phyloP scores from a whole-genome alignment of 2,113 vertebrate genomes.

The Periophthalmodon schlosseri region DNA sequence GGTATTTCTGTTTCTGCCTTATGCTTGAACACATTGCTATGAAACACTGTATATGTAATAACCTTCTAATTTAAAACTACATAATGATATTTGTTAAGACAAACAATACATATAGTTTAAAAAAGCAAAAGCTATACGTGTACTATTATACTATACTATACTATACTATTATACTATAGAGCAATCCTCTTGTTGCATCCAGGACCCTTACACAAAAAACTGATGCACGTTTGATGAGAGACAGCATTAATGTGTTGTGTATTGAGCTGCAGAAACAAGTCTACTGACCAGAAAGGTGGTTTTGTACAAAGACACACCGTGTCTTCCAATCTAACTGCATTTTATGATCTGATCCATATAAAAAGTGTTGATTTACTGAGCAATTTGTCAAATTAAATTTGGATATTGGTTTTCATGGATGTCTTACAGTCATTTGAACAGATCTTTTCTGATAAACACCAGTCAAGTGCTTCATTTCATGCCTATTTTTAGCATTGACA shows the following conservation, averaged over 20 bases:
- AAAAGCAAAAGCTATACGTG: background rate
- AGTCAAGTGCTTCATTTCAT: slow-evolving; percentile 71
- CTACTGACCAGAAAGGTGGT: background rate
- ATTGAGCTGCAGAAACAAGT: background rate
- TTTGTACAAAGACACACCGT: background rate
- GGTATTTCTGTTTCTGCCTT: background rate
- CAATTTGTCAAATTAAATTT: slow-evolving; percentile 66
- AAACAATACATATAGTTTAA: background rate
- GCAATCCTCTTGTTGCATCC: too few species aligned
- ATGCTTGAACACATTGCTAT: background rate
- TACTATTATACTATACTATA: too few species aligned
- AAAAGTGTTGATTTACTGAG: slow-evolving; percentile 47
- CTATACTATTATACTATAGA: too few species aligned
- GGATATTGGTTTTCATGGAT: slow-evolving; percentile 64
- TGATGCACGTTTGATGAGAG: background rate
- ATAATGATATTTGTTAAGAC: background rate
- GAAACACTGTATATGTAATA: background rate
- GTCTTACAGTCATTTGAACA: slow-evolving; percentile 56
- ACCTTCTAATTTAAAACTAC: background rate
- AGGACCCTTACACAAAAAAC: too few species aligned
- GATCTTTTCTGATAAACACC: slow-evolving; percentile 66
- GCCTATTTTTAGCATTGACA: slow-evolving; percentile 68
- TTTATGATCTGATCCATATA: slow-evolving; percentile 14
- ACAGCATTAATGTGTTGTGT: background rate
- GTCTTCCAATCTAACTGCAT: background rate